These are phyloP conservation scores for Sebastes vulpes DNA, from an alignment of 2,797 vertebrate species.

Conservation along the genomic window DNA sequence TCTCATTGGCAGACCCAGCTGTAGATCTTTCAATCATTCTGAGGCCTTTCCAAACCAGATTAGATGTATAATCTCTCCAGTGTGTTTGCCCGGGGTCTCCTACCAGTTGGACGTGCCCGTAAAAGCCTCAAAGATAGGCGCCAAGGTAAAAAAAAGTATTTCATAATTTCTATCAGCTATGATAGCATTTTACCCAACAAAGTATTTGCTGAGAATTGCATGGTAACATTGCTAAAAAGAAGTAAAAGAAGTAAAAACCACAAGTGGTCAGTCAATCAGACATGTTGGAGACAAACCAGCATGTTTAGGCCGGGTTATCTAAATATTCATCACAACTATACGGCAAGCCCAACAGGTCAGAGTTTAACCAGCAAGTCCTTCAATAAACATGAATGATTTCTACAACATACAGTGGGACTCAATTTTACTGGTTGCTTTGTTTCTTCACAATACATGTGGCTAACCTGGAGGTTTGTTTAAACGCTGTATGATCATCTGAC, in stretches of 20 bases:
- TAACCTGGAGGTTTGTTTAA: neutral
- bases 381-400: neutral
- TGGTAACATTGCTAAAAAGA: neutral
- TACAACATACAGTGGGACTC: neutral
- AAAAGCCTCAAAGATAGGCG: neutral
- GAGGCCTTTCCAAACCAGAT: neutral
- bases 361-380: neutral
- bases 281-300: slow-evolving; percentile 7
- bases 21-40: neutral
- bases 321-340: neutral
- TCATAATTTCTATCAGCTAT: neutral
- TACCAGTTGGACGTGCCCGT: fast-evolving
- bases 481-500: neutral
- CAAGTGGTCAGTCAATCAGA: neutral
- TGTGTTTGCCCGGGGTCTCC: neutral
- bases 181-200: neutral
- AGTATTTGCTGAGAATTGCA: neutral
- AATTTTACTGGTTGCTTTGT: neutral
- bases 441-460: neutral
- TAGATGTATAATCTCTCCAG: neutral
- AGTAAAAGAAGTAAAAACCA: neutral
- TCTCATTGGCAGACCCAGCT: no score
- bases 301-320: neutral
- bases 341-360: neutral
- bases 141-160: no score